These are phyloP conservation scores for Ophion ventricosus DNA, from an alignment of 2,888 invertebrate genomes.

Conservation along the genomic window DNA sequence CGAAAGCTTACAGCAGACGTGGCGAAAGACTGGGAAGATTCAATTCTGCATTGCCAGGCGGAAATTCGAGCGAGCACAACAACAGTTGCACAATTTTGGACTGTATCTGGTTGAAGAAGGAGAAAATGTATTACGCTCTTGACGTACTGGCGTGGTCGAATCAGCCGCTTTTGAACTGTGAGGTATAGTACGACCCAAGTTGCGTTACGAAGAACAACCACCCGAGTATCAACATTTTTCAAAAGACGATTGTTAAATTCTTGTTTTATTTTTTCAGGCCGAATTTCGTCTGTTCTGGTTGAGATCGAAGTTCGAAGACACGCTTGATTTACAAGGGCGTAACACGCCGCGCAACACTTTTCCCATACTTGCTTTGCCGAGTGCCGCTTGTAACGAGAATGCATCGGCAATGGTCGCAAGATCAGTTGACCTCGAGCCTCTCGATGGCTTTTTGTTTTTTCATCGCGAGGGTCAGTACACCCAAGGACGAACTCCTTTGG, in stretches of 20 bases:
- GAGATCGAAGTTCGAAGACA: constrained; percentile 89
- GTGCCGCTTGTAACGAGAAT: constrained; percentile 83
- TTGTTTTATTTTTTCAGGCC: constrained; percentile 85
- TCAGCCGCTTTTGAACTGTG: constrained; percentile 89
- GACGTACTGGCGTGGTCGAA: constrained; percentile 94
- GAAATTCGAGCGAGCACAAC: constrained; percentile 82
- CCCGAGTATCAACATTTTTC: not conserved
- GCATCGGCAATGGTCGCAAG: constrained; percentile 84
- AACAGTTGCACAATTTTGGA: constrained; percentile 90
- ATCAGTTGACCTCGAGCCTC: constrained; percentile 80
- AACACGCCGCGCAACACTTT: constrained; percentile 81
- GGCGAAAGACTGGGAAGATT: constrained; percentile 83
- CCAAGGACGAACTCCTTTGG: constrained; percentile 92
- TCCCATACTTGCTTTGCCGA: constrained; percentile 84
- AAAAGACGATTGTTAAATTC: not conserved
- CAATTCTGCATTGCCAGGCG: constrained; percentile 89
- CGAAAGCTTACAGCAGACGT: constrained; percentile 88
- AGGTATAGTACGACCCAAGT: constrained; percentile 84
- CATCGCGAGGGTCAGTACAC: constrained; percentile 93
- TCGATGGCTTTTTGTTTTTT: constrained; percentile 97
- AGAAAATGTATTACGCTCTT: constrained; percentile 89
- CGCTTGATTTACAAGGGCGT: constrained; percentile 82
- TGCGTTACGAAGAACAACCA: not conserved
- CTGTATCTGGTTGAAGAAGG: constrained; percentile 88
- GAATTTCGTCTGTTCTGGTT: constrained; percentile 95